These are phyloP conservation scores for Trachymyrmex cornetzi DNA, from an alignment of 1,140 invertebrate species.

Conservation along the genomic window DNA sequence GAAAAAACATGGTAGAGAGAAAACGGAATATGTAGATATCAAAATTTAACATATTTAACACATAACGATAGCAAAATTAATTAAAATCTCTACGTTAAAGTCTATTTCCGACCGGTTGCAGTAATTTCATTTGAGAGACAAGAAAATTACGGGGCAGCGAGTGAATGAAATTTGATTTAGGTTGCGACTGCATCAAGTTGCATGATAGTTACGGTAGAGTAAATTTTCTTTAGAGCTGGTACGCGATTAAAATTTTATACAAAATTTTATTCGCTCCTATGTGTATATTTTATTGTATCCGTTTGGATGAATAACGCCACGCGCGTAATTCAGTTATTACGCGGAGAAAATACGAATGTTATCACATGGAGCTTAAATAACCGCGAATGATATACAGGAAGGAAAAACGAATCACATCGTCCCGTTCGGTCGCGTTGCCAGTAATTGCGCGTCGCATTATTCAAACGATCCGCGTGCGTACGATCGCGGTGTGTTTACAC, in stretches of 20 bases:
- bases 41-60: not conserved
- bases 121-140: not conserved
- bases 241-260: not conserved
- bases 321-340: conserved; percentile 40
- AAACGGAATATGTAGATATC: not conserved
- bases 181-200: not conserved
- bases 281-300: conserved; percentile 33
- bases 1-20: not conserved
- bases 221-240: not conserved
- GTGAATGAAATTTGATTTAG: conserved; percentile 3
- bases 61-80: not conserved
- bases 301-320: conserved; percentile 26
- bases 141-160: not conserved
- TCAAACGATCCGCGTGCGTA: conserved; percentile 70
- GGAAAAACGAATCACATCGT: conserved; percentile 69
- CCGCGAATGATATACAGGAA: conserved; percentile 57
- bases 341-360: conserved; percentile 37
- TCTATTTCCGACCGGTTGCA: not conserved
- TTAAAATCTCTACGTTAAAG: not conserved
- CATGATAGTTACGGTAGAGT: not conserved
- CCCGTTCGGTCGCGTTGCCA: conserved; percentile 65
- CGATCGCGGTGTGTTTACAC: conserved; percentile 70
- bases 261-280: conserved; percentile 17
- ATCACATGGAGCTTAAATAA: conserved; percentile 55
- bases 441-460: conserved; percentile 76